phyloP scores from a whole-genome alignment of 2,888 invertebrate species.

The Boloria euphrosyne region DNA sequence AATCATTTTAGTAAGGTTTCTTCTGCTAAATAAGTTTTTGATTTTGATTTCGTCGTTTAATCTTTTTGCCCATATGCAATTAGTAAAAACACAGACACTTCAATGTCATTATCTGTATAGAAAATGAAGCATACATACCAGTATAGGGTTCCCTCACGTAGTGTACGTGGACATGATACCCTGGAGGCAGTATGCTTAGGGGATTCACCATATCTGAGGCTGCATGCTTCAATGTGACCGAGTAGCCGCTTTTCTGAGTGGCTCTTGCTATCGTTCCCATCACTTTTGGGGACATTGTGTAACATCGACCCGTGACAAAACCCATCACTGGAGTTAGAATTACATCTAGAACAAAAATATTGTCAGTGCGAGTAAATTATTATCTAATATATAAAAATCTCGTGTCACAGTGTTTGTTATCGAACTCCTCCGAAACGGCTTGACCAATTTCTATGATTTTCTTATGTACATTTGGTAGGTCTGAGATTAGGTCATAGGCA shows the following conservation, averaged over 20 bases:
- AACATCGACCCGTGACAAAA: conserved; percentile 83
- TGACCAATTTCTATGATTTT: no score
- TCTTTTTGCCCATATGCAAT: no score
- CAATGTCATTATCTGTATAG: no score
- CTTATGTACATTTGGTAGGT: no score
- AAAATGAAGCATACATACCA: conserved; percentile 56
- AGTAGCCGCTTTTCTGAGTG: conserved; percentile 77
- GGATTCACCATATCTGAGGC: conserved; percentile 56
- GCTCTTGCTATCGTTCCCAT: conserved; percentile 63
- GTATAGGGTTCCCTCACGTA: conserved; percentile 83
- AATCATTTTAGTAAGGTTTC: conserved; percentile 21
- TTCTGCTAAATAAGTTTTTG: not conserved
- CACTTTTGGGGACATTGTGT: conserved; percentile 78
- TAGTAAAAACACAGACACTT: no score
- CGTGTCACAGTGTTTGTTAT: no score
- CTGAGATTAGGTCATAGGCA: no score
- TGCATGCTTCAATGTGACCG: conserved; percentile 81
- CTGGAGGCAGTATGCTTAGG: conserved; percentile 64
- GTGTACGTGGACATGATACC: conserved; percentile 84
- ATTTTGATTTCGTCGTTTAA: no score
- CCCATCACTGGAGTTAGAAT: conserved; percentile 72
- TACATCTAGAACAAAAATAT: conserved; percentile 66
- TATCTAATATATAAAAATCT: no score
- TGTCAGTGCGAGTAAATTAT: not conserved
- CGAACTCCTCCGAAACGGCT: no score